phyloP scores from a whole-genome alignment of 2,113 vertebrate genomes.

The Aplodontia rufa region DNA sequence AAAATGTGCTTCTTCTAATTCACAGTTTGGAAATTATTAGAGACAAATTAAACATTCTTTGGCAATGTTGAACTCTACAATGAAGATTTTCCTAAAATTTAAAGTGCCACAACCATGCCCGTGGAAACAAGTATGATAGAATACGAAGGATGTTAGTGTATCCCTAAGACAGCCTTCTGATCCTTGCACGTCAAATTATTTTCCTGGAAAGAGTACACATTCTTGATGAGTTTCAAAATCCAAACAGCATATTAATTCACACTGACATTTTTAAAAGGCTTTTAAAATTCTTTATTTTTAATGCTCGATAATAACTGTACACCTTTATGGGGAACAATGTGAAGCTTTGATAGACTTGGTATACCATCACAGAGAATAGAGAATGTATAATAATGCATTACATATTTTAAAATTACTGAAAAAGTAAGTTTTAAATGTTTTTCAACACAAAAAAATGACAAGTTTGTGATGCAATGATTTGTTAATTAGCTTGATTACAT shows the following conservation, averaged over 20 bases:
- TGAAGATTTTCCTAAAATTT: conserved; percentile 43
- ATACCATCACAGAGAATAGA: background rate
- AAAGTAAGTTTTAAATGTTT: background rate
- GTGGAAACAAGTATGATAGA: background rate
- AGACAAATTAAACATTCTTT: background rate
- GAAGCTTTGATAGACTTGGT: background rate
- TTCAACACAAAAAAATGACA: background rate
- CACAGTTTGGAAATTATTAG: background rate
- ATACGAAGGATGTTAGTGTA: conserved; percentile 24
- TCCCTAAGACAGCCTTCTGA: conserved; percentile 11
- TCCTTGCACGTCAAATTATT: background rate
- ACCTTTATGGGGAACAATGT: background rate
- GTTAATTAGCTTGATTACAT: background rate
- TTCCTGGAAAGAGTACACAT: background rate
- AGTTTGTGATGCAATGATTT: background rate
- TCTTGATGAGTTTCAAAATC: conserved; percentile 35
- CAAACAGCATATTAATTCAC: background rate
- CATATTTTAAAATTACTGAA: background rate
- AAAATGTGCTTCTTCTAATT: no score
- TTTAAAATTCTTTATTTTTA: background rate
- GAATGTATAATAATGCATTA: background rate
- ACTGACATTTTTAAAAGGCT: background rate
- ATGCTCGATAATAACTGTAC: background rate
- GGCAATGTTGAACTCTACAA: background rate
- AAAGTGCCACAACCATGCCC: background rate